Evolutionary conservation across 2,113 vertebrate genomes (phyloP).

Genomic region (Pterocles gutturalis): DNA sequence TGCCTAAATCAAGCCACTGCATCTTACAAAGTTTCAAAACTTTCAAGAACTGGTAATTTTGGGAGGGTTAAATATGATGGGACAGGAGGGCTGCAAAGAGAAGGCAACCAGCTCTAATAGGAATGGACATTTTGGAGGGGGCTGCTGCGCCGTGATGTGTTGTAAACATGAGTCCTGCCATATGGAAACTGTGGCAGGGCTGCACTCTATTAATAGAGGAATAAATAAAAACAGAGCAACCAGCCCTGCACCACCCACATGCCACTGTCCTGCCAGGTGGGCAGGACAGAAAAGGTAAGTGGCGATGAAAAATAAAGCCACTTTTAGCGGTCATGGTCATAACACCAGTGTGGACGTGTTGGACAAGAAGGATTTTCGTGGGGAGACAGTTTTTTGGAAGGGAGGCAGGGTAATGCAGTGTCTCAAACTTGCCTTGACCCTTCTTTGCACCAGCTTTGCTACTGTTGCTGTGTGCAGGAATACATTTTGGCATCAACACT

Average conservation of each 20-base stretch:
- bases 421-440: background rate
- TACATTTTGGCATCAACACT: background rate
- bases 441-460: background rate
- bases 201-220: background rate
- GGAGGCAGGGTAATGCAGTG: background rate
- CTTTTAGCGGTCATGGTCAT: background rate
- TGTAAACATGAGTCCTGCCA: background rate
- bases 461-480: background rate
- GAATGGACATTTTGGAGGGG: background rate
- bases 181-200: background rate
- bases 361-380: background rate
- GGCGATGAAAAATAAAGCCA: background rate
- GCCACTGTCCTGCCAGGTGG: background rate
- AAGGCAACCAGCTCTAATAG: rapidly evolving
- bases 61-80: background rate
- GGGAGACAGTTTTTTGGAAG: background rate
- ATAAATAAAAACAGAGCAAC: background rate
- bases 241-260: background rate
- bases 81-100: background rate
- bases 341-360: rapidly evolving
- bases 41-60: background rate
- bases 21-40: conserved; percentile 43
- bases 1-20: conserved; percentile 41
- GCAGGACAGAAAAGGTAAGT: background rate
- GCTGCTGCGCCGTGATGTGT: background rate